These are phyloP conservation scores for Platyscapa corneri DNA, from an alignment of 1,140 invertebrate genomes.

Conservation along the genomic window DNA sequence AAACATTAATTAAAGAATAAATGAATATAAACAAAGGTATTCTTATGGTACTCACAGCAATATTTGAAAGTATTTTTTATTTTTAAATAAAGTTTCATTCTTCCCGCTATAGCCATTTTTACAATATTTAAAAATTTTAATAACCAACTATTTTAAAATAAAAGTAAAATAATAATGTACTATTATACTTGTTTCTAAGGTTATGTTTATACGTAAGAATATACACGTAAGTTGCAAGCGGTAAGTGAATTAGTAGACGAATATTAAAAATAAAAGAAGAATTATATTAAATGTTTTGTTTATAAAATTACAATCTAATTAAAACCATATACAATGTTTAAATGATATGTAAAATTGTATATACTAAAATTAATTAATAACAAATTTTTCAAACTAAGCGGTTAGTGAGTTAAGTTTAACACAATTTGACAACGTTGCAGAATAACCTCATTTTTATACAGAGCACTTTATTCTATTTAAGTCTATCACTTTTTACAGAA, in stretches of 20 bases:
- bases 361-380: not conserved
- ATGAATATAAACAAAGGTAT: not conserved
- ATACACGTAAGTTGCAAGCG: not conserved
- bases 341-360: too few relatives aligned
- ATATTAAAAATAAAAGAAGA: not conserved
- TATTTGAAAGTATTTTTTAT: constrained; percentile 35
- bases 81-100: constrained; percentile 35
- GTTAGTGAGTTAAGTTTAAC: not conserved
- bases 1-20: not conserved
- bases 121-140: not conserved
- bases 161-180: not conserved
- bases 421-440: constrained; percentile 31
- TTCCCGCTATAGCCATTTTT: constrained; percentile 30
- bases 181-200: not conserved
- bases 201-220: not conserved
- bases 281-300: too few relatives aligned
- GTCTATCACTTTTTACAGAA: constrained; percentile 26
- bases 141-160: not conserved
- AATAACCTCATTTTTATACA: constrained; percentile 32
- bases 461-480: not conserved
- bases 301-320: too few relatives aligned
- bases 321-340: too few relatives aligned
- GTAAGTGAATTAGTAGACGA: not conserved
- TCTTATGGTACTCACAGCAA: constrained; percentile 19
- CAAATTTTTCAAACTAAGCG: constrained; percentile 7